phyloP scores from a whole-genome alignment of 2,797 vertebrate genomes.

The Cyclura pinguis region DNA sequence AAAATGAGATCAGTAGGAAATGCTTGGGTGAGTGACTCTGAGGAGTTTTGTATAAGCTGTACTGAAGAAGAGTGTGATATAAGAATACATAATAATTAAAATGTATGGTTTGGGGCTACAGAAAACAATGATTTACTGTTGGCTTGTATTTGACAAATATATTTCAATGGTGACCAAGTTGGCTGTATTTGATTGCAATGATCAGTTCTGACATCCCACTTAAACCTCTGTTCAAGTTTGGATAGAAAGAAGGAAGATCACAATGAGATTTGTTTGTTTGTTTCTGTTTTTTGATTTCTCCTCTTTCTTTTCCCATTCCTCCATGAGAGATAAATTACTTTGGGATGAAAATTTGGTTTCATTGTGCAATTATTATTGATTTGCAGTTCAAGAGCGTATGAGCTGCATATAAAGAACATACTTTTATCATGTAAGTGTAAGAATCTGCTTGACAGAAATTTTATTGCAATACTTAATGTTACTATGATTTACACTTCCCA shows the following conservation, averaged over 20 bases:
- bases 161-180: neutral
- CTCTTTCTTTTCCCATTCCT: neutral
- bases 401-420: too few species aligned
- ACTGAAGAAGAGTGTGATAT: neutral
- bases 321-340: neutral
- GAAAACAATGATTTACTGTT: neutral
- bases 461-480: neutral
- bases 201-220: too few species aligned
- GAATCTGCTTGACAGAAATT: neutral
- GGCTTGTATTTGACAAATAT: neutral
- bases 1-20: neutral
- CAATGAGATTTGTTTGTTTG: too few species aligned
- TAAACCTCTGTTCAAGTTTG: neutral
- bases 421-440: neutral
- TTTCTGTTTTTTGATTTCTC: neutral
- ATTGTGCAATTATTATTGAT: neutral
- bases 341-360: neutral
- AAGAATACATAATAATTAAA: neutral
- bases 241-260: neutral
- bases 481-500: neutral
- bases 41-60: neutral
- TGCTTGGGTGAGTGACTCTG: neutral
- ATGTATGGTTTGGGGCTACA: neutral
- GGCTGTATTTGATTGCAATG: too few species aligned
- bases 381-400: neutral